Conservation (phyloP, 2,888 invertebrate species). For the Ennomos quercinarius region DNA sequence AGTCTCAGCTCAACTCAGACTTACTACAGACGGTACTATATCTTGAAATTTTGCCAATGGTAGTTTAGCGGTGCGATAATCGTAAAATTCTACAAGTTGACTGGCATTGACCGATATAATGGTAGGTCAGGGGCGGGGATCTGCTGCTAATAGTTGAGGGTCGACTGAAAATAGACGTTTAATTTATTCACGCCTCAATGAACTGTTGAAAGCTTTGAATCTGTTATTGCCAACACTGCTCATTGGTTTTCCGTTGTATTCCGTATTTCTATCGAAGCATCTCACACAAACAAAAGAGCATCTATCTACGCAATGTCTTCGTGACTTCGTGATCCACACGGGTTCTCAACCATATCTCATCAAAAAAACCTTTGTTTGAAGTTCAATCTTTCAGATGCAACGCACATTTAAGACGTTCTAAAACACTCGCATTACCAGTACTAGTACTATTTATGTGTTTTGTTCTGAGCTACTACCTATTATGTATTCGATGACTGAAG, state of each 20-base stretch:
- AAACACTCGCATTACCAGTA: no score
- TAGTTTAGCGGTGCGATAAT: conserved; percentile 75
- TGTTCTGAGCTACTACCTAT: background rate
- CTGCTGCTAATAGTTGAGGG: conserved; percentile 45
- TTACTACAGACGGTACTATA: conserved; percentile 78
- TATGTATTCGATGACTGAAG: conserved; percentile 2
- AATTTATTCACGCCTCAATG: conserved; percentile 37
- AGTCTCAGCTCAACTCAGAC: conserved; percentile 63
- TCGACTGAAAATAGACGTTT: conserved; percentile 38
- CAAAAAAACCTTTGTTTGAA: no score
- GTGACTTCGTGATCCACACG: no score
- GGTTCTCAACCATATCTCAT: no score
- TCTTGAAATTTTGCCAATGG: conserved; percentile 84
- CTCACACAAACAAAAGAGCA: no score
- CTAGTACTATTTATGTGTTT: background rate
- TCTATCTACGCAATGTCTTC: no score
- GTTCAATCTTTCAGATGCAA: no score
- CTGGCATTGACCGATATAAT: conserved; percentile 79
- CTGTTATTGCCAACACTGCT: conserved; percentile 21
- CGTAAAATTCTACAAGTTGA: conserved; percentile 73
- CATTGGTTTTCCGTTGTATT: background rate
- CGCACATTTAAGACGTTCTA: no score
- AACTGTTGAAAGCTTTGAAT: conserved; percentile 26
- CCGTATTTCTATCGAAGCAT: background rate
- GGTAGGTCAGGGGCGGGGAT: conserved; percentile 70